Conservation (phyloP, 2,797 vertebrate species). For the Remorina albescens region DNA sequence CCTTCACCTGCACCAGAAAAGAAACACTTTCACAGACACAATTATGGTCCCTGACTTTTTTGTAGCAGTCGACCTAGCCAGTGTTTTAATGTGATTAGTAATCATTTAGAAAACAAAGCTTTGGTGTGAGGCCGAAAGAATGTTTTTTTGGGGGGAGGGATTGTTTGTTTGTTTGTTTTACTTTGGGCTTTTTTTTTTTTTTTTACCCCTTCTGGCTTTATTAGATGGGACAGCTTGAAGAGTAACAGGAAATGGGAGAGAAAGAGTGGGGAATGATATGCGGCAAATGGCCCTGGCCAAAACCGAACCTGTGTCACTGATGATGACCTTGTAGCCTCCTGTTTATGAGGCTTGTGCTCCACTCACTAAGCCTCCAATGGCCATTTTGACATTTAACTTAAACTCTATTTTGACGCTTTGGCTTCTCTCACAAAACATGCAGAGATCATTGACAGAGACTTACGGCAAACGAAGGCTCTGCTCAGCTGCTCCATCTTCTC, state of each 20-base stretch:
- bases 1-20: conserved; percentile 89
- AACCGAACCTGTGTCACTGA: too few species aligned
- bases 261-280: too few species aligned
- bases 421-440: neutral
- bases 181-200: too few species aligned
- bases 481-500: conserved; percentile 99
- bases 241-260: too few species aligned
- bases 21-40: neutral
- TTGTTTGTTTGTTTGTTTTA: too few species aligned
- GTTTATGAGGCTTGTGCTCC: too few species aligned
- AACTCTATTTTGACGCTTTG: conserved; percentile 1
- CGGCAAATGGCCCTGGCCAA: too few species aligned
- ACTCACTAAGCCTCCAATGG: too few species aligned
- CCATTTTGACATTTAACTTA: neutral
- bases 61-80: neutral
- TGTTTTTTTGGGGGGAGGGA: too few species aligned
- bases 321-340: too few species aligned
- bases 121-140: neutral
- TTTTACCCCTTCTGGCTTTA: too few species aligned
- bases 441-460: conserved; percentile 61
- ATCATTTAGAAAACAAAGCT: neutral
- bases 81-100: neutral
- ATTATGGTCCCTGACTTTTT: neutral
- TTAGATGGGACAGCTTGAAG: too few species aligned
- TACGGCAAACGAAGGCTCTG: conserved; percentile 95